A percentile compares a stretch with the other conserved stretches of the same genome.
These are phyloP conservation scores for Mythimna lalbum DNA, from an alignment of 2,888 invertebrate species.

Conservation along the genomic window DNA sequence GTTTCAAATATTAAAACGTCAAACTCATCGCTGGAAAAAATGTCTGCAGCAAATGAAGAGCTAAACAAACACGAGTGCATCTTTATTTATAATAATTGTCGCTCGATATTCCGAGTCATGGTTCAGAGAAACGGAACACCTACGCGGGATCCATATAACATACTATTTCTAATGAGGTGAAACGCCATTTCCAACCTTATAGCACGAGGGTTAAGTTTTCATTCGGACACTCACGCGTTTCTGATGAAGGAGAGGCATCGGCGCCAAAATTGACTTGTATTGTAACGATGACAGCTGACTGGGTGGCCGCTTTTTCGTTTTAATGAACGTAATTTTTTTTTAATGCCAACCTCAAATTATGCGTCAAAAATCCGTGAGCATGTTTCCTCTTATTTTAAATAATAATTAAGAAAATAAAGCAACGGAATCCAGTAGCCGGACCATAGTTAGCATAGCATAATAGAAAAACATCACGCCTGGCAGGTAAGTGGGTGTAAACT, in stretches of 20 bases:
- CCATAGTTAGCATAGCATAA: constrained; percentile 62
- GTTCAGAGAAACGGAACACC: constrained; percentile 88
- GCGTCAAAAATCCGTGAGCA: constrained; percentile 12
- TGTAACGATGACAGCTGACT: constrained; percentile 83
- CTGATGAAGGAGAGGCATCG: constrained; percentile 68
- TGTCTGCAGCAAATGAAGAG: constrained; percentile 87
- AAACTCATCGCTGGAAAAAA: constrained; percentile 74
- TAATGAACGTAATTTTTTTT: constrained; percentile 66
- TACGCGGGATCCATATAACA: constrained; percentile 75
- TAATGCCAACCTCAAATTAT: constrained; percentile 8
- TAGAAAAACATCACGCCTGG: constrained; percentile 76
- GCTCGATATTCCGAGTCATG: constrained; percentile 83
- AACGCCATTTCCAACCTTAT: constrained; percentile 65
- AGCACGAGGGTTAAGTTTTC: constrained; percentile 36
- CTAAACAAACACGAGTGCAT: constrained; percentile 86
- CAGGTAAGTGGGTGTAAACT: constrained; percentile 81
- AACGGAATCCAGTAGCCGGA: constrained; percentile 60
- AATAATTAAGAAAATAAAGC: constrained; percentile 33
- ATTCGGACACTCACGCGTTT: constrained; percentile 39
- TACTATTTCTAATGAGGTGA: constrained; percentile 52
- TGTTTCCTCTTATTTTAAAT: constrained; percentile 14
- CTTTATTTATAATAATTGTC: constrained; percentile 89
- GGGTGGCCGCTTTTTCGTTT: constrained; percentile 83
- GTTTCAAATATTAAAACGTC: constrained; percentile 62
- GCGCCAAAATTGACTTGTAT: constrained; percentile 87